phyloP scores from a whole-genome alignment of 2,888 invertebrate species.

The Germaria angustata region DNA sequence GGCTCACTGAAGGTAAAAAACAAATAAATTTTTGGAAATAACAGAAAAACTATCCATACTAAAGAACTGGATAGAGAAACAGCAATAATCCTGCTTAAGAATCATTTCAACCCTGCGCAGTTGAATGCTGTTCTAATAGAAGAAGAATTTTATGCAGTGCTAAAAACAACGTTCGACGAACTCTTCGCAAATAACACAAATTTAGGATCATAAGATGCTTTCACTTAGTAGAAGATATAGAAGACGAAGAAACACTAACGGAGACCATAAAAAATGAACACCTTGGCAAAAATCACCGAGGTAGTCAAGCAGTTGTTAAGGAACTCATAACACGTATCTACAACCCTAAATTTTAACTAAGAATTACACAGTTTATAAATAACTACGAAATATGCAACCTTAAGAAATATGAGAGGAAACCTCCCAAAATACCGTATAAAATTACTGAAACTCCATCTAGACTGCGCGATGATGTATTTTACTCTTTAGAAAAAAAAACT shows the following conservation, averaged over 20 bases:
- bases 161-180: conserved; percentile 12
- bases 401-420: conserved; percentile 16
- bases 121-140: conserved; percentile 25
- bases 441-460: conserved; percentile 66
- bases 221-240: not conserved
- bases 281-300: conserved; percentile 1
- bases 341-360: conserved; percentile 57
- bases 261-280: conserved; percentile 7
- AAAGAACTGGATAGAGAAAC: not conserved
- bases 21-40: conserved; percentile 1
- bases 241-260: conserved; percentile 3
- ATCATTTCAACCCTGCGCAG: not conserved
- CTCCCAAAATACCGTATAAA: conserved; percentile 61
- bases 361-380: conserved; percentile 66
- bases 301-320: conserved; percentile 4
- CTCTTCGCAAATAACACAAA: not conserved
- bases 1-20: not conserved
- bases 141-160: conserved; percentile 9
- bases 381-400: conserved; percentile 10
- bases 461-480: conserved; percentile 18
- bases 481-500: conserved; percentile 13
- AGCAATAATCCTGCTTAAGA: not conserved
- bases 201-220: conserved; percentile 1
- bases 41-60: not conserved
- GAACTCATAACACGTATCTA: conserved; percentile 47